Evolutionary conservation across 2,113 vertebrate species (phyloP), one percentile per base, ranked within the genome.

Genomic region (Sorex araneus): DNA sequence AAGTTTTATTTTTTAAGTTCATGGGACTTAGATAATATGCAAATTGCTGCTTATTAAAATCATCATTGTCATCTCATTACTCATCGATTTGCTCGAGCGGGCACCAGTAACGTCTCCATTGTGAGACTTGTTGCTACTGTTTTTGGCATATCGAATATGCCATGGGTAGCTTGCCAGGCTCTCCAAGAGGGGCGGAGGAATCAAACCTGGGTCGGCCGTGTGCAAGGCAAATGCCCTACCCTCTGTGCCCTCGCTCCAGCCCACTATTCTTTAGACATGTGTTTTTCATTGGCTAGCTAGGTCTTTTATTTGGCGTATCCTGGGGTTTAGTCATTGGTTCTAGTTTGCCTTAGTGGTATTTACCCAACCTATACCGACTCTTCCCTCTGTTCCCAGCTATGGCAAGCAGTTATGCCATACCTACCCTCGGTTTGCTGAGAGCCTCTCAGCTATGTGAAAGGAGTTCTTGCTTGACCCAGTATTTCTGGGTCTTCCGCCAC

Each of bases 251-350:
- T n/a, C n/a, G n/a, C n/a, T n/a, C n/a, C n/a, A n/a, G n/a, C n/a
- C n/a, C n/a, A n/a, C n/a, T n/a, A 74, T 79, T 73, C 73, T 71
- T 84, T 90, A 77, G 63, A 75, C 60, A 9, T 80, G 71, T 60
- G 67, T 45, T 87, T 92, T 60, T 90, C 12, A 77, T 81, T 87
- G 78, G 16, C 40, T 89, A 57, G 34, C 69, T 71, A 74, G 32
- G n/a, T 74, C 78, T 94, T 92, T 8, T 28, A 28, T 94, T 89
- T 70, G 57, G n/a, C 47, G 64, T 82, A 23, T 91, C 28, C 25
- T 66, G 2, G 73, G 57, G 30, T n/a, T 87, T 7, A 70, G 28
- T 77, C 36, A 16, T 54, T 96, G 43, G 25, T 86, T 16, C 57
- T 89, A 30, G 60, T 92, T 89, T 36, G 90, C 16, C 69, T 76